Percentiles rank a stretch among this genome's conserved stretches.
These are phyloP conservation scores for Papilio demoleus DNA, from an alignment of 2,888 invertebrate species.

Conservation along the genomic window DNA sequence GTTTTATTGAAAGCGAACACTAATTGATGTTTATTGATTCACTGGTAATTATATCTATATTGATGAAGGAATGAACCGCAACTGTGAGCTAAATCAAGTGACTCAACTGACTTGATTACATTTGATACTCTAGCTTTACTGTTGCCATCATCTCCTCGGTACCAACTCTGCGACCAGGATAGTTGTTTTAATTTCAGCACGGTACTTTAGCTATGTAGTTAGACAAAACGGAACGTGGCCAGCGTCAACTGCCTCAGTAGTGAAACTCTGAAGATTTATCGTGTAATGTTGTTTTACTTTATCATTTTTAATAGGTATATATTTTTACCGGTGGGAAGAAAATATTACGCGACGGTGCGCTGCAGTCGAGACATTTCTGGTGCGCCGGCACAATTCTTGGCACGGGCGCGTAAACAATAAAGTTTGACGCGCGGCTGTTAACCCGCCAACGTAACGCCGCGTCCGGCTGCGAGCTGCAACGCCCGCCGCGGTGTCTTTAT, in stretches of 20 bases:
- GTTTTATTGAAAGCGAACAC: background rate
- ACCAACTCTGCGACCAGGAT: background rate
- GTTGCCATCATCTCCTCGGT: background rate
- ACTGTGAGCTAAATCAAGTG: no score
- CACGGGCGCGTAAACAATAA: conserved; percentile 16
- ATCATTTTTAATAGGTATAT: background rate
- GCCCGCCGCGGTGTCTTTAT: background rate
- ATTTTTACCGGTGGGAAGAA: conserved; percentile 1
- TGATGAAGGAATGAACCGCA: background rate
- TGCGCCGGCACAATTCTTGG: conserved; percentile 8
- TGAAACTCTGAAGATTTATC: background rate
- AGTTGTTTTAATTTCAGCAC: no score
- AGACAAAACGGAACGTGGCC: background rate
- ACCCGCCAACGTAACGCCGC: conserved; percentile 12
- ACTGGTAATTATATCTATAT: background rate
- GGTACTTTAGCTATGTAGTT: no score
- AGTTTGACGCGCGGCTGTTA: background rate
- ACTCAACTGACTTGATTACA: no score
- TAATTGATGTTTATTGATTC: background rate
- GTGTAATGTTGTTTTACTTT: background rate
- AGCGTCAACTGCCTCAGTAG: no score
- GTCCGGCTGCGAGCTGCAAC: background rate
- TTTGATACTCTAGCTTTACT: no score
- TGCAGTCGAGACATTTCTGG: conserved; percentile 5
- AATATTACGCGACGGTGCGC: background rate